phyloP scores from a whole-genome alignment of 2,888 invertebrate genomes.

The Nephrotoma guestfalica region DNA sequence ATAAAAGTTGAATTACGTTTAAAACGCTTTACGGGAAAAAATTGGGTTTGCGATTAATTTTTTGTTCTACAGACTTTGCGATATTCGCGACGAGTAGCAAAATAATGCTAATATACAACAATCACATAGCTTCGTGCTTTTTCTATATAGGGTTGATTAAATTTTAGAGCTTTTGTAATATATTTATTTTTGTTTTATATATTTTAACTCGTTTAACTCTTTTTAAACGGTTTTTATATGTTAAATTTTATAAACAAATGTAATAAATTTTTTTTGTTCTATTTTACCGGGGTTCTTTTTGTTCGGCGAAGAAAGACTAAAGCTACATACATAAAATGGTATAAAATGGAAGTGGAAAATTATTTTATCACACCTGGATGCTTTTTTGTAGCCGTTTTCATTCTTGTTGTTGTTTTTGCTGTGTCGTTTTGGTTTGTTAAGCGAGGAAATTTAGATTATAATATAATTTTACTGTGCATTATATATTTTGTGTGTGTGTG shows the following conservation, averaged over 20 bases:
- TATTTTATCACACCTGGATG: slow-evolving; percentile 4
- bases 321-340: background rate
- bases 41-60: background rate
- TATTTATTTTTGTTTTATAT: background rate
- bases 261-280: background rate
- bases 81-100: background rate
- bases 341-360: slow-evolving; percentile 1
- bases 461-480: background rate
- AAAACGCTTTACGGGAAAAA: background rate
- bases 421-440: slow-evolving; percentile 1
- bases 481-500: background rate
- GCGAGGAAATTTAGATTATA: background rate
- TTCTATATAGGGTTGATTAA: slow-evolving; percentile 2
- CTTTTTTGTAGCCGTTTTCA: background rate
- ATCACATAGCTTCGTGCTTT: background rate
- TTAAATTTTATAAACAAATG: slow-evolving; percentile 3
- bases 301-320: background rate
- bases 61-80: background rate
- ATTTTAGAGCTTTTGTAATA: background rate
- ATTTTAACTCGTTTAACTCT: slow-evolving; percentile 3
- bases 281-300: background rate
- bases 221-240: slow-evolving; percentile 3
- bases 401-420: background rate
- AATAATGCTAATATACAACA: background rate
- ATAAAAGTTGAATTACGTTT: background rate